Base-by-base conservation (phyloP, 2,797 vertebrate species). In the Falco columbarius region DNA sequence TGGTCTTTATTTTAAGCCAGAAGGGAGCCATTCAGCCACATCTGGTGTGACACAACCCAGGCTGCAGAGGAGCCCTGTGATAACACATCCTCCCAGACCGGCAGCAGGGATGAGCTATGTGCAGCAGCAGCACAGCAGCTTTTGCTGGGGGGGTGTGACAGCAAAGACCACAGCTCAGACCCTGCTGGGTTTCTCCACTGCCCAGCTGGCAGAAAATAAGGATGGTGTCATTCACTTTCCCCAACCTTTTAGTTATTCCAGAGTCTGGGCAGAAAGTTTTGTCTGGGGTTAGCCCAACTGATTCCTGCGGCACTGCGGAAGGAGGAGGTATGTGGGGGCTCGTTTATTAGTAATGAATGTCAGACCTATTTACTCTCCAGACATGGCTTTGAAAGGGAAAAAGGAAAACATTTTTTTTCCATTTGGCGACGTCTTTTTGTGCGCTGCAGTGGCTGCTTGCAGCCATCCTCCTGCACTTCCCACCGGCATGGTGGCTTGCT, bases 401-500 rank as follows among this genome's bases (percentile, higher is more conserved):
- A 87, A 76, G 9, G 29, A 72, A 85, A 89, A 54, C 12, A 9
- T 68, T 72, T 63, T 2, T 61, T 67, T 84, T 52, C 62, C 1
- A 0, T 29, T 10, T 54, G 23, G 23, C 0, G 0, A 72, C 38
- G 52, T 72, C n/a, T 42, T 66, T 58, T 68, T 0, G 1, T 4
- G 4, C 46, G 20, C 36, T 5, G 18, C 46, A 46, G 49, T 24
- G 49, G 11, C n/a, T 34, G 8, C 34, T 94, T 46, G 81, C 81
- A 75, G 44, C 2, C 6, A 91, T 32, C 8, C 10, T 47, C 29
- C 62, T 14, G 3, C 13, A 2, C 52, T 77, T 74, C 26, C 18
- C 47, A 49, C 34, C 3, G 1, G 14, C 2, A 0, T 26, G 11
- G 34, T 0, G 1, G 13, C 18, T 84, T 67, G 23, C 12, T 5